Base-by-base conservation (phyloP, 2,797 vertebrate species). In the Labroides dimidiatus region DNA sequence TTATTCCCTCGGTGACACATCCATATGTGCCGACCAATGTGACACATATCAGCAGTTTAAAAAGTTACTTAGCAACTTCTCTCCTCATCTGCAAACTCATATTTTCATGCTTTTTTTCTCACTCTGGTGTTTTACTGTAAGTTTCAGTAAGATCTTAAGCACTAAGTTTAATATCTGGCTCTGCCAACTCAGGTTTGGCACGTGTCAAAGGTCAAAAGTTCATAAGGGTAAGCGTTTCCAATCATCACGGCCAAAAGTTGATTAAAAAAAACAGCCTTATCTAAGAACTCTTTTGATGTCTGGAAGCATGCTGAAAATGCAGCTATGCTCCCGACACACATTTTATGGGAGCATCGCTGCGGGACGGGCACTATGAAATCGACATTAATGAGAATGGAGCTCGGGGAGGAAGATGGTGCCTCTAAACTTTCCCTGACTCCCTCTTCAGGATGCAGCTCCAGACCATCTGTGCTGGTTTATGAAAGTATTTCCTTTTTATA, bases 361-460 rank as follows among this genome's bases (percentile, higher is more conserved):
- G 37, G 82, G 89, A 87, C 76, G 61, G 37, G 63, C 73, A 81
- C 84, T 90, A 82, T 93, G 91, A 93, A 93, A 94, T 92, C 89
- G 87, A 87, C 87, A 91, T 94, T 93, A 93, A 93, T 93, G 87
- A 90, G 87, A 93, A 86, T 37, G 75, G 77, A 82, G 86, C 82
- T 74, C 71, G 51, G 45, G 71, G 67, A 81, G 63, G 72, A 70
- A 72, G 83, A 88, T 75, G 84, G 75, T 53, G 70, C 57, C 52
- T 70, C 69, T 89, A 73, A 90, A 89, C 88, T 92, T 75, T 81
- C 55, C 52, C 64, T 87, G 86, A 90, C 86, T 87, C 76, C 69
- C 72, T 72, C 68, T 48, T 72, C 78, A 61, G 66, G 77, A 84
- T 77, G 67, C 83, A 75, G 65, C 47, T 65, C 48, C 53, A 69